Evolutionary conservation across 2,797 vertebrate species (phyloP).

Genomic region (Aplochiton taeniatus): DNA sequence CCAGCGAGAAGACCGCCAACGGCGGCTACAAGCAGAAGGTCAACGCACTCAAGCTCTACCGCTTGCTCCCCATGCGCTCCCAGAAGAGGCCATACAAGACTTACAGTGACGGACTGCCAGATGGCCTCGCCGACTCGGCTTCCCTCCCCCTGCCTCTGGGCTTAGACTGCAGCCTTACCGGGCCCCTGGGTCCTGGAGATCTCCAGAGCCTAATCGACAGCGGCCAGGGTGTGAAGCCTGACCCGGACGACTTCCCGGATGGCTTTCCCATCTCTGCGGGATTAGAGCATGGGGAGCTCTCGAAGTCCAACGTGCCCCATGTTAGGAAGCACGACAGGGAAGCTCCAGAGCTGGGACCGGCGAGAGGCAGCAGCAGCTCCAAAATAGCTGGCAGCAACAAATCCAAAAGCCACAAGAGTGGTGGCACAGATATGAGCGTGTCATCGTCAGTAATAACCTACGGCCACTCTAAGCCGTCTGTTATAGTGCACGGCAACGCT

Average conservation of each 20-base stretch:
- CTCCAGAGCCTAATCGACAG: conserved; percentile 69
- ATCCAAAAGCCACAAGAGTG: conserved; percentile 66
- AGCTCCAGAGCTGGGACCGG: conserved; percentile 48
- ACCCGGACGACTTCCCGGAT: conserved; percentile 73
- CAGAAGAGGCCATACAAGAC: conserved; percentile 93
- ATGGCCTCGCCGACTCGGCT: conserved; percentile 61
- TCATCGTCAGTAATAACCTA: conserved; percentile 86
- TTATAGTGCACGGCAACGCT: conserved; percentile 84
- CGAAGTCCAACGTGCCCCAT: conserved; percentile 46
- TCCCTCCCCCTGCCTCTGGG: conserved; percentile 63
- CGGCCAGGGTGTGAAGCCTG: conserved; percentile 74
- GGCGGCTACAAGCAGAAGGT: conserved; percentile 93
- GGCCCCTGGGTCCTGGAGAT: conserved; percentile 63
- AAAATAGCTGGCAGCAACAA: conserved; percentile 65
- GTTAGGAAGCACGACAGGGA: conserved; percentile 59
- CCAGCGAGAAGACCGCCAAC: conserved; percentile 93
- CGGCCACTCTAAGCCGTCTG: conserved; percentile 84
- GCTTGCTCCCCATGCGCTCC: conserved; percentile 89
- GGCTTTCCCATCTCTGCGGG: conserved; percentile 67
- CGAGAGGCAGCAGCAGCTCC: conserved; percentile 51
- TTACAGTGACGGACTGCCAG: conserved; percentile 80
- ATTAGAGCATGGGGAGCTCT: conserved; percentile 58
- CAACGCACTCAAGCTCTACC: conserved; percentile 94
- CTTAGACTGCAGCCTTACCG: conserved; percentile 61
- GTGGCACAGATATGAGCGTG: conserved; percentile 61